phyloP scores from a whole-genome alignment of 1,140 invertebrate species.

The Apolygus lucorum region DNA sequence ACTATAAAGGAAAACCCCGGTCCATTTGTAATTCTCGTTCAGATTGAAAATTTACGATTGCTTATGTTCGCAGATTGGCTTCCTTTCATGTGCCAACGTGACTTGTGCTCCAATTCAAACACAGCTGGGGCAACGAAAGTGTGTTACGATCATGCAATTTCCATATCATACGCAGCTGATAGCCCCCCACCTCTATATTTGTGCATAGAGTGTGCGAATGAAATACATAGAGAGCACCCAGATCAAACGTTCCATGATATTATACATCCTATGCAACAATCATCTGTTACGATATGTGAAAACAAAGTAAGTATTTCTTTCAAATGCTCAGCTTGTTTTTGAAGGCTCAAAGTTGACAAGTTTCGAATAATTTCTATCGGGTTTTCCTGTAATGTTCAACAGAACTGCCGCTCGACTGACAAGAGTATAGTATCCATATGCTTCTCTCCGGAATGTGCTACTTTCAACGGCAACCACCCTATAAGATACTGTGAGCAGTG shows the following conservation, averaged over 20 bases:
- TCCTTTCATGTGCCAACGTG: constrained; percentile 74
- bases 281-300: constrained; percentile 87
- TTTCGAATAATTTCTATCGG: no score
- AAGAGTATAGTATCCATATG: constrained; percentile 94
- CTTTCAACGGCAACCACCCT: constrained; percentile 90
- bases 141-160: constrained; percentile 78
- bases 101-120: constrained; percentile 72
- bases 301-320: constrained; percentile 68
- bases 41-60: no score
- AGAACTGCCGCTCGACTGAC: constrained; percentile 87
- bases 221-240: constrained; percentile 71
- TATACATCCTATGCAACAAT: constrained; percentile 87
- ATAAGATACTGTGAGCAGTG: constrained; percentile 89
- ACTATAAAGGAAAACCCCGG: no score
- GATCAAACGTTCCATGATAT: constrained; percentile 85
- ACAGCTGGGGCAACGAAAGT: constrained; percentile 84
- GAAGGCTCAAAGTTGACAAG: no score
- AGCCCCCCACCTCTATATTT: constrained; percentile 89
- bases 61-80: constrained; percentile 51
- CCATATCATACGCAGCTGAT: constrained; percentile 69
- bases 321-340: no score
- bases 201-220: constrained; percentile 93
- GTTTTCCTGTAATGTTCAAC: no score
- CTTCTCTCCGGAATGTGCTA: constrained; percentile 93
- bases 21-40: no score